These are phyloP conservation scores for Holotrichia oblita DNA, from an alignment of 1,140 invertebrate species.

Conservation along the genomic window DNA sequence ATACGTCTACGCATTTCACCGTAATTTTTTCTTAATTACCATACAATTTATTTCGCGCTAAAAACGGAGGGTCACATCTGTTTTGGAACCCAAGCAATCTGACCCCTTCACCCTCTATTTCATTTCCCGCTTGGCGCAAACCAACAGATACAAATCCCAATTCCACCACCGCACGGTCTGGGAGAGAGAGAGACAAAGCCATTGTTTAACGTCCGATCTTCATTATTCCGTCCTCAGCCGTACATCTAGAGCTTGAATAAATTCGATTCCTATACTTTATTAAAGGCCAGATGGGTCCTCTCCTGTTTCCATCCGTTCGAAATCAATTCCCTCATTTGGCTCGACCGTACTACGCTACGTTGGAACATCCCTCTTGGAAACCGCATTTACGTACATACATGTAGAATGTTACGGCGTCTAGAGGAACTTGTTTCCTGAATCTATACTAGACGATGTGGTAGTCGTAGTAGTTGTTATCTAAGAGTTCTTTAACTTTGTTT, in stretches of 20 bases:
- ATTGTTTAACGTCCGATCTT: slow-evolving; percentile 8
- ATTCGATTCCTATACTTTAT: slow-evolving; percentile 12
- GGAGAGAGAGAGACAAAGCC: background rate
- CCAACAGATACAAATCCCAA: slow-evolving; percentile 5
- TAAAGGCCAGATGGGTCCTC: background rate
- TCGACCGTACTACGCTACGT: background rate
- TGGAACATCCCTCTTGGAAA: background rate
- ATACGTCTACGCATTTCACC: background rate
- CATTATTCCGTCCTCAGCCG: background rate
- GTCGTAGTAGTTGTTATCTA: too few relatives aligned
- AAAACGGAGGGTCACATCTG: background rate
- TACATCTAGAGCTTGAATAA: background rate
- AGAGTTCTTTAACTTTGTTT: too few relatives aligned
- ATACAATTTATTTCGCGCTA: background rate
- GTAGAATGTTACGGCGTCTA: too few relatives aligned
- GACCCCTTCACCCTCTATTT: background rate
- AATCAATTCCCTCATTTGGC: background rate
- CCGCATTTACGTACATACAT: background rate
- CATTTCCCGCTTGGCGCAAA: background rate
- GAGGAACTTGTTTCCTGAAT: too few relatives aligned
- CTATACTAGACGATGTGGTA: too few relatives aligned
- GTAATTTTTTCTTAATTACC: background rate
- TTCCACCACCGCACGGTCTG: background rate
- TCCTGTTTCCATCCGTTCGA: background rate
- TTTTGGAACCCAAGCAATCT: background rate